These are phyloP conservation scores for Lycophotia porphyrea DNA, from an alignment of 2,888 invertebrate species.

Conservation along the genomic window DNA sequence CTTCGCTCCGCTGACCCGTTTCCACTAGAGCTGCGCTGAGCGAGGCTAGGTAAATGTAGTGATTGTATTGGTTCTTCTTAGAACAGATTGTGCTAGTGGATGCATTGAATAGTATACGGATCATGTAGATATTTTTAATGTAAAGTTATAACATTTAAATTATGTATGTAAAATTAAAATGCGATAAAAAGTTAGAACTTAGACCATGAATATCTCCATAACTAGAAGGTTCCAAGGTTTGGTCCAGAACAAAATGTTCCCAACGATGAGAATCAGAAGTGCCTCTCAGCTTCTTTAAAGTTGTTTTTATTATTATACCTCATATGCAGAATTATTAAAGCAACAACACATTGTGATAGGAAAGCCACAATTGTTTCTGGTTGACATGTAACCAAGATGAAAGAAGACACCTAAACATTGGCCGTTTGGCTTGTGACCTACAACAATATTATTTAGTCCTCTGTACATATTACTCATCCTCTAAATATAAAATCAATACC, in stretches of 20 bases:
- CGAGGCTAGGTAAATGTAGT: too few relatives aligned
- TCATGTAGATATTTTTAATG: neutral
- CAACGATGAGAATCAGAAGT: neutral
- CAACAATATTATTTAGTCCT: neutral
- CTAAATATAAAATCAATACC: neutral
- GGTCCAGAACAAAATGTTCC: neutral
- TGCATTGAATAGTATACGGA: neutral
- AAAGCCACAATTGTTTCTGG: neutral
- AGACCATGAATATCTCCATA: neutral
- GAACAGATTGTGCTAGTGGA: neutral
- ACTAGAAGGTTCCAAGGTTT: neutral
- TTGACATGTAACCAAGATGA: neutral
- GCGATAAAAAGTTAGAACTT: neutral
- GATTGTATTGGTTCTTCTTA: too few relatives aligned
- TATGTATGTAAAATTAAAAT: neutral
- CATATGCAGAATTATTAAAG: neutral
- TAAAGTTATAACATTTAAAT: neutral
- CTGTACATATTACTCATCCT: neutral
- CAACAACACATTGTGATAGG: neutral
- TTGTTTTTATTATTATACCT: neutral
- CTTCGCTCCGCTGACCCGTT: too few relatives aligned
- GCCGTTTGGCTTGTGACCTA: neutral
- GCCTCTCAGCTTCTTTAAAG: neutral
- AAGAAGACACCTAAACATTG: neutral
- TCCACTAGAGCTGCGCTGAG: too few relatives aligned